Evolutionary conservation across 1,140 invertebrate species (phyloP).

Genomic region (Euborellia annulipes): DNA sequence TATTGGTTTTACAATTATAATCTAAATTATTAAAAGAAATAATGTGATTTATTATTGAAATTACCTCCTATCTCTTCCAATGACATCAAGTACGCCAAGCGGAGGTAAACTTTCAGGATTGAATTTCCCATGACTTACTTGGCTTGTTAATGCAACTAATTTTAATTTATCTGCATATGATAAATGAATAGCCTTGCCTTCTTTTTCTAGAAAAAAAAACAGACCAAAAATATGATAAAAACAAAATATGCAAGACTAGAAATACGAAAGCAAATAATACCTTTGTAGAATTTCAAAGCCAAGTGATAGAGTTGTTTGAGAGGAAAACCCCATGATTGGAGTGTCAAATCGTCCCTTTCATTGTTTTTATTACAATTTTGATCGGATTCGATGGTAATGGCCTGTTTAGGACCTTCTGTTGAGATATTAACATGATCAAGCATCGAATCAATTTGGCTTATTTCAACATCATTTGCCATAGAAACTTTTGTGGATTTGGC

Average conservation of each 20-base stretch:
- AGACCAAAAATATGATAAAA: too few relatives aligned
- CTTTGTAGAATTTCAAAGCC: constrained; percentile 76
- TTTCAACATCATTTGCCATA: too few relatives aligned
- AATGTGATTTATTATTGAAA: constrained; percentile 1
- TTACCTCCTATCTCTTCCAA: constrained; percentile 77
- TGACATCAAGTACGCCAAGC: constrained; percentile 85
- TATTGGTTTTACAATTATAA: too few relatives aligned
- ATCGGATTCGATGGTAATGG: too few relatives aligned
- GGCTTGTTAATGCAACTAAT: constrained; percentile 81
- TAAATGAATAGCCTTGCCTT: constrained; percentile 86
- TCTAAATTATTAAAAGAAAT: too few relatives aligned
- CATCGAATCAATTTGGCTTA: too few relatives aligned
- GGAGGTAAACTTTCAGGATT: constrained; percentile 57
- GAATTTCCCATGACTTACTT: constrained; percentile 76
- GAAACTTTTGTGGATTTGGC: too few relatives aligned
- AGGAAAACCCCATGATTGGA: constrained; percentile 41
- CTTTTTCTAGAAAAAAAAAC: constrained; percentile 62
- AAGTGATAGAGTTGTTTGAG: constrained; percentile 71
- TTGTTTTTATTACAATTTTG: too few relatives aligned
- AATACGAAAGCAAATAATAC: constrained; percentile 43
- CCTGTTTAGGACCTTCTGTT: too few relatives aligned
- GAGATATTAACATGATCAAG: too few relatives aligned
- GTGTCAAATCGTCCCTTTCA: too few relatives aligned
- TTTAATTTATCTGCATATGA: constrained; percentile 87
- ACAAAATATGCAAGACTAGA: too few relatives aligned